Conservation (phyloP, 2,797 vertebrate species). For the Tenualosa ilisha region DNA sequence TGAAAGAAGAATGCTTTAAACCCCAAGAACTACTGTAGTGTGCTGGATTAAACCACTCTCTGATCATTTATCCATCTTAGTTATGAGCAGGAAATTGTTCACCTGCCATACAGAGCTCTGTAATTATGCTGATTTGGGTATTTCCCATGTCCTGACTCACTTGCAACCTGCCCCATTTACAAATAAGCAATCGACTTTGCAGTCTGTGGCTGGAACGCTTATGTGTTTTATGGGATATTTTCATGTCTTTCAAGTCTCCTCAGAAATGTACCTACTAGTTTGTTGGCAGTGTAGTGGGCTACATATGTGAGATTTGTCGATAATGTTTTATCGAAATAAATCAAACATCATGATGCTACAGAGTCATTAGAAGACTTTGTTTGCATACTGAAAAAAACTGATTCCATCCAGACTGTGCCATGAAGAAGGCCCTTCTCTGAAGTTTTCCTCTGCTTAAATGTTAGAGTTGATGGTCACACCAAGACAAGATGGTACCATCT, state of each 20-base stretch:
- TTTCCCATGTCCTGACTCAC: conserved; percentile 21
- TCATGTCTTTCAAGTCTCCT: background rate
- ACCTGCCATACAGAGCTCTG: conserved; percentile 18
- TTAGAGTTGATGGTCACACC: background rate
- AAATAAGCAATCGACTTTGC: background rate
- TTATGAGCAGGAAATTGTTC: conserved; percentile 24
- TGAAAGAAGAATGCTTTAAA: conserved; percentile 34
- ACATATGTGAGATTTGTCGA: background rate
- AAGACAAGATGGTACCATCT: background rate
- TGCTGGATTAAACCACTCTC: conserved; percentile 15
- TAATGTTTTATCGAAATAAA: background rate
- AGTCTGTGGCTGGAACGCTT: background rate
- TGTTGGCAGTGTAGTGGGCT: background rate
- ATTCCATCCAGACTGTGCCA: background rate
- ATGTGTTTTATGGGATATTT: background rate
- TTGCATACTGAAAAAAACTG: background rate
- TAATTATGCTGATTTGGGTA: conserved; percentile 23
- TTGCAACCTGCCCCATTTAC: background rate
- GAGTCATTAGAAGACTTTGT: background rate
- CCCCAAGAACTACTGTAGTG: background rate
- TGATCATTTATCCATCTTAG: conserved; percentile 31
- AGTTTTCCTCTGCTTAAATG: background rate
- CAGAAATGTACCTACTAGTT: background rate
- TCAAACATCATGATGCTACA: background rate
- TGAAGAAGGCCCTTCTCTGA: background rate